Conservation (phyloP, 2,888 invertebrate genomes). For the Stenodema calcarata region DNA sequence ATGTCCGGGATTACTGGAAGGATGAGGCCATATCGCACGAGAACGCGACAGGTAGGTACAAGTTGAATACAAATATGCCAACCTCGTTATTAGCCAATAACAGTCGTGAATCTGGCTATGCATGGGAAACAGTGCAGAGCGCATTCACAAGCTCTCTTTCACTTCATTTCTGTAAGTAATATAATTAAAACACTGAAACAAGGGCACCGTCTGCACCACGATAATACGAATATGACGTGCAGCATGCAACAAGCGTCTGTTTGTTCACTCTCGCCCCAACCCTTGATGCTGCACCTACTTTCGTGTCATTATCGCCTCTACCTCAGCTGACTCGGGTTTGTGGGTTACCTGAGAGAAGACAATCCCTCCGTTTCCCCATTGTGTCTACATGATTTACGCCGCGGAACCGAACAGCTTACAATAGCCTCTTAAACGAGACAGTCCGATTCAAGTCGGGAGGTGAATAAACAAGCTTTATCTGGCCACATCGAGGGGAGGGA, state of each 20-base stretch:
- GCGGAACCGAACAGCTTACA: constrained; percentile 19
- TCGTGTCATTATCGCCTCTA: background rate
- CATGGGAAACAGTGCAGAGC: too few relatives aligned
- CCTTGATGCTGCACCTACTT: background rate
- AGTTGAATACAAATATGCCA: too few relatives aligned
- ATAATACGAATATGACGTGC: too few relatives aligned
- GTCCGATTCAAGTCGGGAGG: background rate
- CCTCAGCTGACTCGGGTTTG: background rate
- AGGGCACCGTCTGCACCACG: too few relatives aligned
- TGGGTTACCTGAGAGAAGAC: constrained; percentile 1
- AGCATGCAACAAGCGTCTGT: background rate
- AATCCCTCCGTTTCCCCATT: constrained; percentile 20
- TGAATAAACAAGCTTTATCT: constrained; percentile 31
- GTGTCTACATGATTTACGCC: constrained; percentile 29
- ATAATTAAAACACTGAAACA: too few relatives aligned
- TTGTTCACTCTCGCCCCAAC: background rate
- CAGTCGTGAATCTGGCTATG: too few relatives aligned
- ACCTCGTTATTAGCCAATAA: too few relatives aligned
- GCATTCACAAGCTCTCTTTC: too few relatives aligned
- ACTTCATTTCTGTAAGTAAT: too few relatives aligned
- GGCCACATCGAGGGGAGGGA: background rate
- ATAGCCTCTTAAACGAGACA: constrained; percentile 26
- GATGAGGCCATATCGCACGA: too few relatives aligned
- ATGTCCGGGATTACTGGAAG: too few relatives aligned
- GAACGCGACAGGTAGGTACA: too few relatives aligned